A percentile compares a stretch with the other conserved stretches of the same genome.
Conservation (phyloP, 2,888 invertebrate species). For the Harpalus rufipes region DNA sequence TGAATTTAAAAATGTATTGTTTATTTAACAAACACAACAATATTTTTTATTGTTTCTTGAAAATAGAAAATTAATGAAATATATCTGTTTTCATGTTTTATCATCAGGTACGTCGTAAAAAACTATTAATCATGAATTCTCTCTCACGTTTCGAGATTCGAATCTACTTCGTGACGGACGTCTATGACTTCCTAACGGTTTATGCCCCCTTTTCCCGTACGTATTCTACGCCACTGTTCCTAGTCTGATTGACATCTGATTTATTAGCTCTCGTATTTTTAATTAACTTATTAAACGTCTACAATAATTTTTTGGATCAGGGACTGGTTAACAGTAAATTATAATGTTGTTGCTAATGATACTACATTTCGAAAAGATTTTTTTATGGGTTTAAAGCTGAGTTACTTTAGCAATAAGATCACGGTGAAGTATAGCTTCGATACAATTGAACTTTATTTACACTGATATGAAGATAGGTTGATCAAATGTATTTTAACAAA, state of each 20-base stretch:
- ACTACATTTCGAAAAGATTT: not conserved
- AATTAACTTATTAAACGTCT: slow-evolving; percentile 58
- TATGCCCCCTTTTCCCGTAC: slow-evolving; percentile 12
- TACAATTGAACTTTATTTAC: too few relatives aligned
- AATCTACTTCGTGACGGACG: slow-evolving; percentile 52
- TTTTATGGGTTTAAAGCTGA: not conserved
- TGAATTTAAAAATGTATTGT: too few relatives aligned
- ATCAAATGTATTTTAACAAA: too few relatives aligned
- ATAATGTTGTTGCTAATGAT: slow-evolving; percentile 30
- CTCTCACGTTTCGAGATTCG: slow-evolving; percentile 19
- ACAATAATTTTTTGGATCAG: slow-evolving; percentile 24
- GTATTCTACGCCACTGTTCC: slow-evolving; percentile 4
- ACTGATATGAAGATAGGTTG: too few relatives aligned
- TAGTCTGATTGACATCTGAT: slow-evolving; percentile 63
- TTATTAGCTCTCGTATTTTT: slow-evolving; percentile 58
- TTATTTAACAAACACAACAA: too few relatives aligned
- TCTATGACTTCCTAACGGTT: slow-evolving; percentile 52
- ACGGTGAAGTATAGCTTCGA: too few relatives aligned
- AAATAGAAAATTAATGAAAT: not conserved
- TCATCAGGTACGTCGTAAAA: slow-evolving; percentile 36
- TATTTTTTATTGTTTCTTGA: too few relatives aligned
- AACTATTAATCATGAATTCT: slow-evolving; percentile 58
- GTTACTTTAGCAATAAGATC: too few relatives aligned
- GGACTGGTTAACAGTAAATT: slow-evolving; percentile 34
- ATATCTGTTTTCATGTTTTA: not conserved